A percentile compares a stretch with the other conserved stretches of the same genome.
Conservation (phyloP, 2,797 vertebrate genomes). For the Odontamblyopus rebecca region DNA sequence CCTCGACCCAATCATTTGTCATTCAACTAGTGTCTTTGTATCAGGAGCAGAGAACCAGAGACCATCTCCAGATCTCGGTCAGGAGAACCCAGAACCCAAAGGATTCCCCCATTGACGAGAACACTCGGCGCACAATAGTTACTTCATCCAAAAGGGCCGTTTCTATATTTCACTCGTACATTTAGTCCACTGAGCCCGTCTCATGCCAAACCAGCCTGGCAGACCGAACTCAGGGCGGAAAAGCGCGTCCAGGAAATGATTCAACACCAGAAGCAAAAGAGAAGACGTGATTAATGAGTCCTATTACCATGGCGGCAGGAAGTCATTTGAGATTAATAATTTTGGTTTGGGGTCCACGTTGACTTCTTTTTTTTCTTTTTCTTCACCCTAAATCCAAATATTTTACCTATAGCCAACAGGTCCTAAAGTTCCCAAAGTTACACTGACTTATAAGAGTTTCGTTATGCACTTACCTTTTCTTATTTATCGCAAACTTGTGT, state of each 20-base stretch:
- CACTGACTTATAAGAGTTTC: background rate
- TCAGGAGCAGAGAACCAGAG: no score
- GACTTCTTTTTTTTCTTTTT: background rate
- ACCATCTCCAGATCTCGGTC: no score
- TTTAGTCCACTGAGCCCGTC: background rate
- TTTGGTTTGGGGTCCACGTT: conserved; percentile 1
- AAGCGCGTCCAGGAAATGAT: conserved; percentile 11
- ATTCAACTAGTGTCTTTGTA: no score
- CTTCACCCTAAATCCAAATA: background rate
- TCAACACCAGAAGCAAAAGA: background rate
- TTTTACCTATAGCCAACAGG: background rate
- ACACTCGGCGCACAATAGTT: no score
- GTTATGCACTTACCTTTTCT: no score
- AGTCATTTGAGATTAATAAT: conserved; percentile 16
- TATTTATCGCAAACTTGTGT: no score
- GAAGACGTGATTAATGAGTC: conserved; percentile 13
- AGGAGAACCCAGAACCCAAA: no score
- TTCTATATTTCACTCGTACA: no score
- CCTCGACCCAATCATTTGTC: no score
- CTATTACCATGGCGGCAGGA: conserved; percentile 12
- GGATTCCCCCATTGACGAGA: no score
- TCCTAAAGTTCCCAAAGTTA: background rate
- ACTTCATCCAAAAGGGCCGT: no score
- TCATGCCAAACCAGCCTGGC: conserved; percentile 1
- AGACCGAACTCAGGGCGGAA: conserved; percentile 13